A percentile compares a stretch with the other conserved stretches of the same genome.
phyloP scores from a whole-genome alignment of 2,797 vertebrate species.

The Acipenser ruthenus region DNA sequence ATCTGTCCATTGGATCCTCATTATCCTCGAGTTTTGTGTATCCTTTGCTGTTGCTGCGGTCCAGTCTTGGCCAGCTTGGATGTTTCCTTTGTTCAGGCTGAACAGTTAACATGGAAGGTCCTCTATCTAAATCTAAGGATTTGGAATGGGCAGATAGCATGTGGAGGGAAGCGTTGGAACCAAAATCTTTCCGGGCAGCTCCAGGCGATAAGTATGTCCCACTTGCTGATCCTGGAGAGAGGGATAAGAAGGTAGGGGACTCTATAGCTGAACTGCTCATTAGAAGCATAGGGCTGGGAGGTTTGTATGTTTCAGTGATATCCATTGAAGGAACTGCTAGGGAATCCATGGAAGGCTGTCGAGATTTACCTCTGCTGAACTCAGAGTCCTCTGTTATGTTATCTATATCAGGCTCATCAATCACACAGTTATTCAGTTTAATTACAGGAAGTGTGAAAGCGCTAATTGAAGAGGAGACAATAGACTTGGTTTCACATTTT shows the following conservation, averaged over 20 bases:
- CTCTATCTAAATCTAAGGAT: constrained; percentile 85
- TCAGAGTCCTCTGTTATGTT: constrained; percentile 82
- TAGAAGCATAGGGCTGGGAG: constrained; percentile 42
- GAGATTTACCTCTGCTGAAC: constrained; percentile 45
- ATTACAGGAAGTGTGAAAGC: constrained; percentile 94
- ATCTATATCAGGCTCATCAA: constrained; percentile 89
- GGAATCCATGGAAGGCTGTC: constrained; percentile 77
- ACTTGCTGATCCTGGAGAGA: constrained; percentile 54
- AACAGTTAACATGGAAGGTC: constrained; percentile 72
- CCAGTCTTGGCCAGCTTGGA: constrained; percentile 94
- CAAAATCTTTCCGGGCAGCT: constrained; percentile 80
- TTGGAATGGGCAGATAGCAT: constrained; percentile 88
- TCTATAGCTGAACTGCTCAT: constrained; percentile 73
- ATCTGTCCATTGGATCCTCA: constrained; percentile 81
- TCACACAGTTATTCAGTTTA: constrained; percentile 96
- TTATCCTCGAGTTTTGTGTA: constrained; percentile 89
- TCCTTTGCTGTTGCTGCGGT: constrained; percentile 90
- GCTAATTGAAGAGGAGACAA: constrained; percentile 91
- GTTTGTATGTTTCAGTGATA: constrained; percentile 71
- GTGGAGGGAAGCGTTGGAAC: constrained; percentile 87
- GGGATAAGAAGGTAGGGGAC: constrained; percentile 52
- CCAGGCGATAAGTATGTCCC: constrained; percentile 81
- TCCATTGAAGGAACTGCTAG: constrained; percentile 69
- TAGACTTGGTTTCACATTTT: constrained; percentile 84
- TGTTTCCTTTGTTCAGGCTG: constrained; percentile 88